Evolutionary conservation across 2,797 vertebrate species (phyloP).

Genomic region (Anomalospiza imberbis): DNA sequence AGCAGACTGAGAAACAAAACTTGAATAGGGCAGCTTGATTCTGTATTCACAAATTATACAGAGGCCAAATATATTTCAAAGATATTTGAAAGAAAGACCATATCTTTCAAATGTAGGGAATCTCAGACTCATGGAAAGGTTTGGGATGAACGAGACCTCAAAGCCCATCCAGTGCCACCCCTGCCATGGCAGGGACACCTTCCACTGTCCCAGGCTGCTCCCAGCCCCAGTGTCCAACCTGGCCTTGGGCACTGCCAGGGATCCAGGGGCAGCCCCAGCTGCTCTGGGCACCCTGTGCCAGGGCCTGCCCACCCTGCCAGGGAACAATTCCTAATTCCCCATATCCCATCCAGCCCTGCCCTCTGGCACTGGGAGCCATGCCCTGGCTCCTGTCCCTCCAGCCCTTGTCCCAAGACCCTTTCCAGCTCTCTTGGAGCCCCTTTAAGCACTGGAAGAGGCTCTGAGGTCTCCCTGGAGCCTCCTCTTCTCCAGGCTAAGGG

Average conservation of each 20-base stretch:
- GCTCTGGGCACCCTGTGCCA: neutral
- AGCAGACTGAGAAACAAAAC: neutral
- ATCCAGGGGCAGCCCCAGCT: neutral
- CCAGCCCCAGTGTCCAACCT: neutral
- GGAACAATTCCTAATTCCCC: neutral
- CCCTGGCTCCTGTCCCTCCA: rapidly evolving
- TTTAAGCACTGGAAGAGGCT: neutral
- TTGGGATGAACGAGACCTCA: neutral
- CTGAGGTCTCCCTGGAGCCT: neutral
- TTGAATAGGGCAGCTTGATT: neutral
- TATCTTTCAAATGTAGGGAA: neutral
- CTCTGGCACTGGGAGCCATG: neutral
- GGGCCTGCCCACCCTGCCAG: neutral
- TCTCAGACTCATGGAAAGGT: neutral
- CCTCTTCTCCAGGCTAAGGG: neutral
- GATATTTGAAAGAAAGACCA: neutral
- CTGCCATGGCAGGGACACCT: neutral
- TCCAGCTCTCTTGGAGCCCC: neutral
- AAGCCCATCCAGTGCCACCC: rapidly evolving
- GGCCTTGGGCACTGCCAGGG: neutral
- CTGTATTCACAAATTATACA: neutral
- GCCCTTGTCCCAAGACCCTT: rapidly evolving
- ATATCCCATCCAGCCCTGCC: neutral
- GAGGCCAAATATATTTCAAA: neutral
- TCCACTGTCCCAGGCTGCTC: neutral